Conservation (phyloP, 2,797 vertebrate genomes). For the Phylloscopus collybita region DNA sequence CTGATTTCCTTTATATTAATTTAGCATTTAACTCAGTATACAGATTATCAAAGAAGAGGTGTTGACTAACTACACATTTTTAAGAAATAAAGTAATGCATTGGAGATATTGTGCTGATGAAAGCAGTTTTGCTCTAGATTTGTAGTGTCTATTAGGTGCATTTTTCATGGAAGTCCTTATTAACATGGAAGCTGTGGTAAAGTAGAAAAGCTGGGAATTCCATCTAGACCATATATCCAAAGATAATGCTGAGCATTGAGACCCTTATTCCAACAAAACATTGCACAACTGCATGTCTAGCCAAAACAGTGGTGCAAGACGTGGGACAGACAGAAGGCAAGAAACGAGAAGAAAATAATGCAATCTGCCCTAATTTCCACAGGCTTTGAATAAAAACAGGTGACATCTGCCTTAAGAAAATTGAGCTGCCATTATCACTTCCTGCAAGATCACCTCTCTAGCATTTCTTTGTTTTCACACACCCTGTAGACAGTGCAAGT, state of each 20-base stretch:
- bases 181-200: neutral
- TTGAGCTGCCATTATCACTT: neutral
- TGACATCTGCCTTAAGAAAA: neutral
- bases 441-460: neutral
- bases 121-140: neutral
- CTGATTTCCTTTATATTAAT: constrained; percentile 62
- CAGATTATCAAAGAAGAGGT: constrained; percentile 40
- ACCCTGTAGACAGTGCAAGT: neutral
- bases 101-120: neutral
- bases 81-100: constrained; percentile 28
- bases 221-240: neutral
- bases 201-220: neutral
- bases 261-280: neutral
- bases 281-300: constrained; percentile 12
- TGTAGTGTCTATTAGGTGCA: neutral
- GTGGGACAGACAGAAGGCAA: neutral
- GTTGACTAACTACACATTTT: constrained; percentile 62
- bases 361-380: neutral
- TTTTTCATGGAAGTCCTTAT: neutral
- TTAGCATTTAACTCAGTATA: constrained; percentile 56
- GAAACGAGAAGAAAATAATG: neutral
- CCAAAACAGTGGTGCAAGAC: constrained; percentile 24
- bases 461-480: neutral
- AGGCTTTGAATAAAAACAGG: neutral
- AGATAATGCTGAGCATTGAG: neutral